A percentile compares a stretch with the other conserved stretches of the same genome.
Evolutionary conservation across 2,888 invertebrate genomes (phyloP).

Genomic region (Papilio elwesi): DNA sequence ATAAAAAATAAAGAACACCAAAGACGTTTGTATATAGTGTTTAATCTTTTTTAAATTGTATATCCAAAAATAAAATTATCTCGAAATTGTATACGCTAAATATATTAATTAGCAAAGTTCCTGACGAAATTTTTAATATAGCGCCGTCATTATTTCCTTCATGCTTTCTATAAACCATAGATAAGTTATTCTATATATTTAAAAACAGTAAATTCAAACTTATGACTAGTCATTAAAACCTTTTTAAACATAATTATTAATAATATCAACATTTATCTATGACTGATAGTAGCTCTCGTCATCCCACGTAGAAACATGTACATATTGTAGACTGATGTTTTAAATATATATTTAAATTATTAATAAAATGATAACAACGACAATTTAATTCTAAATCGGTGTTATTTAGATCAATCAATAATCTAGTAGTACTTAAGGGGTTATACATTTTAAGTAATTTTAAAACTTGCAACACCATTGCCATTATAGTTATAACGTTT

Average conservation of each 20-base stretch:
- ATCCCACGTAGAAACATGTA: conserved; percentile 57
- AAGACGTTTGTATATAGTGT: conserved; percentile 53
- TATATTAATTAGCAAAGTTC: conserved; percentile 45
- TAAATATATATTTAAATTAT: conserved; percentile 49
- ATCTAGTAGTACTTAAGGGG: conserved; percentile 45
- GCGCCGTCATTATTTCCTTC: conserved; percentile 12
- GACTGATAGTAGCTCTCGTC: conserved; percentile 77
- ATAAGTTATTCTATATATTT: conserved; percentile 12
- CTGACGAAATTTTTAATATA: conserved; percentile 35
- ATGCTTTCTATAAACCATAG: conserved; percentile 26
- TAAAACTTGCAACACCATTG: conserved; percentile 69
- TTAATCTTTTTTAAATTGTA: conserved; percentile 74
- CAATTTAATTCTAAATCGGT: conserved; percentile 82
- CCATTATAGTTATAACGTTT: conserved; percentile 55
- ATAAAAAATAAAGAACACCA: conserved; percentile 54
- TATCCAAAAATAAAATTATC: conserved; percentile 52
- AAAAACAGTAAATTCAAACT: conserved; percentile 47
- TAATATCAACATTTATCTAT: conserved; percentile 64
- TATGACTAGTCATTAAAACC: conserved; percentile 52
- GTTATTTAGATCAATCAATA: conserved; percentile 64
- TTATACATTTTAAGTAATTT: conserved; percentile 55
- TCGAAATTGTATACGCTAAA: conserved; percentile 55
- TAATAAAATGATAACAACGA: conserved; percentile 77
- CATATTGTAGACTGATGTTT: conserved; percentile 46
- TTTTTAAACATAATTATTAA: conserved; percentile 43